Percentiles rank a stretch among this genome's conserved stretches.
Conservation (phyloP, 2,888 invertebrate species). For the Calliphora vomitoria region DNA sequence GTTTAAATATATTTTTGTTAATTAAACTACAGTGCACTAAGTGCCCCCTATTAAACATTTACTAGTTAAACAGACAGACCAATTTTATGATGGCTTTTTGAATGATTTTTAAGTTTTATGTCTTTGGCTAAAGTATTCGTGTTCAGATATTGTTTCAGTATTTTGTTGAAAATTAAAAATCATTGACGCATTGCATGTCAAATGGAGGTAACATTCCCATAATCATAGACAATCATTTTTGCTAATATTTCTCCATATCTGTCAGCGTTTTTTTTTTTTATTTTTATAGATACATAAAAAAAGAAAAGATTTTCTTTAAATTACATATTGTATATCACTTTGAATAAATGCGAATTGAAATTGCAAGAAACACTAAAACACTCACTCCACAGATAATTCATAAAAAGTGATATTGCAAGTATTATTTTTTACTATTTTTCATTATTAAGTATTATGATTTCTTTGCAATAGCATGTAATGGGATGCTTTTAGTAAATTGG, state of each 20-base stretch:
- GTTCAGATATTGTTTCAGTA: constrained; percentile 7
- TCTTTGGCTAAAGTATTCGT: constrained; percentile 51
- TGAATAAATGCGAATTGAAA: constrained; percentile 49
- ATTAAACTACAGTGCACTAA: constrained; percentile 10
- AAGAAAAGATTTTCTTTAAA: constrained; percentile 47
- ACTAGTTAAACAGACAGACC: background rate
- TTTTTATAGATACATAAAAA: background rate
- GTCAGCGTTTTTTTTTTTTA: background rate
- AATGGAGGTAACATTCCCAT: constrained; percentile 51
- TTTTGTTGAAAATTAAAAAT: constrained; percentile 40
- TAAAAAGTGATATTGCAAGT: constrained; percentile 37
- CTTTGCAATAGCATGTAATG: background rate
- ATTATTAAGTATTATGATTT: constrained; percentile 18
- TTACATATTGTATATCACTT: constrained; percentile 34
- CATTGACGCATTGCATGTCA: constrained; percentile 65
- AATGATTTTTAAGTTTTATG: constrained; percentile 47
- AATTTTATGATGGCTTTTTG: constrained; percentile 36
- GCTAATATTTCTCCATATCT: background rate
- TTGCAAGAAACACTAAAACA: constrained; percentile 33
- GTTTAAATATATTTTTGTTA: background rate
- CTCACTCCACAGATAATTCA: background rate
- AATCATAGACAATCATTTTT: constrained; percentile 36
- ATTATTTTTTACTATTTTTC: background rate
- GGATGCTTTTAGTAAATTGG: constrained; percentile 10
- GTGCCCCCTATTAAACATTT: background rate